These are phyloP conservation scores for Leptinotarsa rubiginosa DNA, from an alignment of 2,888 invertebrate genomes.

Conservation along the genomic window DNA sequence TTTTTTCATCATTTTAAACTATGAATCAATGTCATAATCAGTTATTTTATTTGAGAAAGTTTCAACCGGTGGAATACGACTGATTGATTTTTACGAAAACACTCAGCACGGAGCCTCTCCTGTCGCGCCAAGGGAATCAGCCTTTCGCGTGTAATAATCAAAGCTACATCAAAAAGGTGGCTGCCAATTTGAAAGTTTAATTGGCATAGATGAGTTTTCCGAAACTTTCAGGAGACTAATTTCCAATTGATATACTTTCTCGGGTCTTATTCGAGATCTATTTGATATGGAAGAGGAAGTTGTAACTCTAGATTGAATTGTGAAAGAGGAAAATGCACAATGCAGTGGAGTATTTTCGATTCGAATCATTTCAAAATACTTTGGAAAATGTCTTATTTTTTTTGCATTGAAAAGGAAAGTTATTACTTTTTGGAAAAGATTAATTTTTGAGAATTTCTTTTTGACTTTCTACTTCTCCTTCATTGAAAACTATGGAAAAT, in stretches of 20 bases:
- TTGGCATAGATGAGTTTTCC: slow-evolving; percentile 4
- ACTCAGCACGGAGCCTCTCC: not conserved
- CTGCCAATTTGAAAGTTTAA: slow-evolving; percentile 6
- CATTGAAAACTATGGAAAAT: no score
- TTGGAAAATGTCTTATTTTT: no score
- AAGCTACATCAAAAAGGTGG: not conserved
- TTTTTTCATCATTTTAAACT: no score
- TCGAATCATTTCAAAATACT: no score
- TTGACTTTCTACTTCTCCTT: no score
- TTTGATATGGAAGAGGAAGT: not conserved
- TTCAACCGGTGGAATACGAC: no score
- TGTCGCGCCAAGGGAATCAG: not conserved
- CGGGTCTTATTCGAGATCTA: not conserved
- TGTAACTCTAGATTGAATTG: not conserved
- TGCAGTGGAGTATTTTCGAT: no score
- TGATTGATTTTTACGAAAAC: not conserved
- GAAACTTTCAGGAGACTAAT: not conserved
- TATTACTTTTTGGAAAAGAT: no score
- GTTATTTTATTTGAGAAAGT: no score
- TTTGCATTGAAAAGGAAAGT: no score
- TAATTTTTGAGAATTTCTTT: no score
- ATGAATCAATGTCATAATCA: no score
- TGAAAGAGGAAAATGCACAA: not conserved
- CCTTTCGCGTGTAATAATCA: not conserved
- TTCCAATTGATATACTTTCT: not conserved